phyloP scores from a whole-genome alignment of 2,797 vertebrate species.

The Rhynchotus rufescens region DNA sequence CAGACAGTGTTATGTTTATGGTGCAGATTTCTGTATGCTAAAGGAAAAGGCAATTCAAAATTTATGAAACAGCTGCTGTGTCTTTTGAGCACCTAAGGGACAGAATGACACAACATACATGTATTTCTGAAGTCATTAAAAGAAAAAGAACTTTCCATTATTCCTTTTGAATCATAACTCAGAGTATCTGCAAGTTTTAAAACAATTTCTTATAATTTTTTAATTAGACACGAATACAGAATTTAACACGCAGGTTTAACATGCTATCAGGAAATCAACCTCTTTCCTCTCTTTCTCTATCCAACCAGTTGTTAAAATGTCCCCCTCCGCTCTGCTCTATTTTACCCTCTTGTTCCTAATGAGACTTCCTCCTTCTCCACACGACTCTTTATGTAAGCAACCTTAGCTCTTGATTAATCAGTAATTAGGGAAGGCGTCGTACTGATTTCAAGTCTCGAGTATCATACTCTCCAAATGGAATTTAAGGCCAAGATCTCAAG shows the following conservation, averaged over 20 bases:
- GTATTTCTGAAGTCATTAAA: conserved; percentile 48
- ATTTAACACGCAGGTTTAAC: neutral
- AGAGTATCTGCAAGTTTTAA: neutral
- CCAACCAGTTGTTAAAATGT: conserved; percentile 45
- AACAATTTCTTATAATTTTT: conserved; percentile 20
- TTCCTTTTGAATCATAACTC: conserved; percentile 30
- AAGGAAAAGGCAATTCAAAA: conserved; percentile 61
- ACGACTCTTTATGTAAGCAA: conserved; percentile 69
- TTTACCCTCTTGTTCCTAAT: conserved; percentile 70
- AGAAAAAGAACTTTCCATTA: neutral
- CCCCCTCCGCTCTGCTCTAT: neutral
- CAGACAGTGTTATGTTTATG: conserved; percentile 56
- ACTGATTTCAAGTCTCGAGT: conserved; percentile 64
- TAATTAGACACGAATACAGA: conserved; percentile 48
- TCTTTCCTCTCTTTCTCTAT: neutral
- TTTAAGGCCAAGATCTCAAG: conserved; percentile 39
- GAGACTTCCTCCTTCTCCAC: conserved; percentile 76
- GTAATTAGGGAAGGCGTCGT: conserved; percentile 71
- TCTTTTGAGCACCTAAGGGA: conserved; percentile 57
- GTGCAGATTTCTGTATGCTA: conserved; percentile 37
- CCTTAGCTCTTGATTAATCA: conserved; percentile 77
- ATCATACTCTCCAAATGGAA: conserved; percentile 60
- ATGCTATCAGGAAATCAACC: conserved; percentile 20
- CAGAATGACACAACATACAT: conserved; percentile 20
- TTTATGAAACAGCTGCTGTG: conserved; percentile 69